These are phyloP conservation scores for Caenorhabditis afra DNA, from an alignment of 2,888 invertebrate species.

Conservation along the genomic window DNA sequence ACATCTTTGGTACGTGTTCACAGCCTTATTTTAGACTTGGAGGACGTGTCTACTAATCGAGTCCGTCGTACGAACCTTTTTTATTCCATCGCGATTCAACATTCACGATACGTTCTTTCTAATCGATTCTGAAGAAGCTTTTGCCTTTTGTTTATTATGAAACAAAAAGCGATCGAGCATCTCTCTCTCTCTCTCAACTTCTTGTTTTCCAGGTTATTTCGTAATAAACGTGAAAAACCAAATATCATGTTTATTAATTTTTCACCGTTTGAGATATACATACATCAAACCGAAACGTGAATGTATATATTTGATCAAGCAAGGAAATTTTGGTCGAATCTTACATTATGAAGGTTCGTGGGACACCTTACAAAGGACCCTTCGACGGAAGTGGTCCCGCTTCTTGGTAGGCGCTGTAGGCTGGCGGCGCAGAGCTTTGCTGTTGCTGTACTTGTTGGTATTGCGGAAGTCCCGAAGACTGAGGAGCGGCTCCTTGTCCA, in stretches of 20 bases:
- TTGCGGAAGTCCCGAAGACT: slow-evolving; percentile 14
- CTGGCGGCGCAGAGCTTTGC: slow-evolving; percentile 43
- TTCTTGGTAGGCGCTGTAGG: slow-evolving; percentile 53
- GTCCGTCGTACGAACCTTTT: background rate
- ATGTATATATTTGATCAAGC: background rate
- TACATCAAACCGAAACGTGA: slow-evolving; percentile 15
- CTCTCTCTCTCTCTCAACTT: slow-evolving; percentile 1
- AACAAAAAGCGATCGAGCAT: slow-evolving; percentile 48
- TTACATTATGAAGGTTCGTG: too few species aligned
- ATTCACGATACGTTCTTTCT: slow-evolving; percentile 52
- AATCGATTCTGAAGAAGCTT: slow-evolving; percentile 46
- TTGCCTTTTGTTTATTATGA: slow-evolving; percentile 33
- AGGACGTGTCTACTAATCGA: slow-evolving; percentile 52
- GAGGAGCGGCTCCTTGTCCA: slow-evolving; percentile 51
- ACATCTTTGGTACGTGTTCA: background rate
- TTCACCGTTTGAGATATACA: background rate
- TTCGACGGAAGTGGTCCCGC: slow-evolving; percentile 63
- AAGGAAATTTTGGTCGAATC: too few species aligned
- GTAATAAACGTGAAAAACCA: slow-evolving; percentile 20
- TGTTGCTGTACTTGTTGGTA: slow-evolving; percentile 28
- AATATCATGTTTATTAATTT: background rate
- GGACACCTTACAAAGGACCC: slow-evolving; percentile 29
- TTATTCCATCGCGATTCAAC: slow-evolving; percentile 37
- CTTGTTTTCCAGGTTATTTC: slow-evolving; percentile 24
- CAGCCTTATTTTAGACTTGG: slow-evolving; percentile 53